Evolutionary conservation across 2,113 vertebrate genomes (phyloP).

Genomic region (Drymodes brunneopygia): DNA sequence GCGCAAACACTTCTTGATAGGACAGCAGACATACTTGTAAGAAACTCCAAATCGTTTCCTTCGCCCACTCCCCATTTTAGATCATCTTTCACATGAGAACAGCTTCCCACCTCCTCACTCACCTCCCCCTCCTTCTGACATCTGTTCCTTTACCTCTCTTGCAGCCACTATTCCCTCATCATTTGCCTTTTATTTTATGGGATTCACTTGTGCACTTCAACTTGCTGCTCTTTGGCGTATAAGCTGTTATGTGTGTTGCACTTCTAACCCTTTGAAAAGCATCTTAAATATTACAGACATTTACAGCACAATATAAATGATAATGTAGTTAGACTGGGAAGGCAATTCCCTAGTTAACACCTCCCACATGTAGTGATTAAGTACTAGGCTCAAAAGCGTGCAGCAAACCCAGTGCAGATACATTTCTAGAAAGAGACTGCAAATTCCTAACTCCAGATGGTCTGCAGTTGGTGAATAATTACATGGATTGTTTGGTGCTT

Average conservation of each 20-base stretch:
- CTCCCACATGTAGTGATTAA: slow-evolving; percentile 64
- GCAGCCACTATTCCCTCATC: not conserved
- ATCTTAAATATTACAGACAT: slow-evolving; percentile 2
- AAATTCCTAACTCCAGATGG: slow-evolving; percentile 54
- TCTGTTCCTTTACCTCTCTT: slow-evolving; percentile 49
- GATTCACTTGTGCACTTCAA: not conserved
- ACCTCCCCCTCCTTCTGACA: slow-evolving; percentile 60
- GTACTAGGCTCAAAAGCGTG: slow-evolving; percentile 17
- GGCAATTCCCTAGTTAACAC: slow-evolving; percentile 67
- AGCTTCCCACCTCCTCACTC: slow-evolving; percentile 55
- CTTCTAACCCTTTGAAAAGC: slow-evolving; percentile 13
- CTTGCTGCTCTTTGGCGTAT: not conserved
- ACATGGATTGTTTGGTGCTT: slow-evolving; percentile 40
- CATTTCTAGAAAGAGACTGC: slow-evolving; percentile 59
- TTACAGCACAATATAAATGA: slow-evolving; percentile 44
- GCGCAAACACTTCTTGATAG: slow-evolving; percentile 29
- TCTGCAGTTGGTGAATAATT: slow-evolving; percentile 63
- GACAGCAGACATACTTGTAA: slow-evolving; percentile 45
- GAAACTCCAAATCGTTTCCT: slow-evolving; percentile 48
- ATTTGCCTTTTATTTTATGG: slow-evolving; percentile 49
- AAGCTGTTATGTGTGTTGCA: not conserved
- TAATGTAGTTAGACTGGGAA: slow-evolving; percentile 52
- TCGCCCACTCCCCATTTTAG: slow-evolving; percentile 60
- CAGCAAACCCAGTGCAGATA: slow-evolving; percentile 32
- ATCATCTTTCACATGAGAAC: slow-evolving; percentile 62